Percentiles rank a stretch among this genome's conserved stretches.
These are phyloP conservation scores for Strigops habroptila DNA, from an alignment of 2,113 vertebrate species.

Conservation along the genomic window DNA sequence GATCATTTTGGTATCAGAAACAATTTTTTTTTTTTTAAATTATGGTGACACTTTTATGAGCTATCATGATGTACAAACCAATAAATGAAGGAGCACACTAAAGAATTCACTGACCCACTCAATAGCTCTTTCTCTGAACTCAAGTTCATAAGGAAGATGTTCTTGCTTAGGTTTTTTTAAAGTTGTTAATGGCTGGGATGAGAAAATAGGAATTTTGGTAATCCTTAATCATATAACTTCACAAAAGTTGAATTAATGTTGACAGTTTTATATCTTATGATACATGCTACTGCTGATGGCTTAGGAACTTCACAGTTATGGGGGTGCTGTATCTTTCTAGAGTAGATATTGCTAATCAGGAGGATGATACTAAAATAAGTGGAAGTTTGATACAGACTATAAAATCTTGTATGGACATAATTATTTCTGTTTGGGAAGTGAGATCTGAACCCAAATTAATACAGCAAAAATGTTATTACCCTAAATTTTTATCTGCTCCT, in stretches of 20 bases:
- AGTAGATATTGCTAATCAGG: background rate
- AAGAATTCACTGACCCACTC: background rate
- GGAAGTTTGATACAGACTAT: background rate
- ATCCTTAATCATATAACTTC: background rate
- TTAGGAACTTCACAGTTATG: background rate
- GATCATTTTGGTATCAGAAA: background rate
- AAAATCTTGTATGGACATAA: background rate
- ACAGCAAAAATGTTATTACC: background rate
- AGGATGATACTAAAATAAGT: background rate
- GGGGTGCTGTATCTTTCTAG: background rate
- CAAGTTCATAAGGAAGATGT: background rate
- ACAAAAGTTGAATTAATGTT: background rate
- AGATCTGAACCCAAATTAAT: background rate
- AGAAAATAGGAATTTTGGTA: background rate
- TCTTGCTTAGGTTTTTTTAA: background rate
- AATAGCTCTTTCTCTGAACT: background rate
- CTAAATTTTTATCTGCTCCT: background rate
- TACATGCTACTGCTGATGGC: background rate
- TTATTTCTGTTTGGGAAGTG: background rate
- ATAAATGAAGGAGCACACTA: background rate
- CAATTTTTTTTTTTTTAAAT: background rate
- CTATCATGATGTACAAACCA: background rate
- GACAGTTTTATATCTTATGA: background rate
- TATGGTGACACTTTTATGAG: background rate
- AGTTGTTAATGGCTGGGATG: background rate